phyloP scores from a whole-genome alignment of 2,797 vertebrate genomes.

The Threskiornis aethiopicus region DNA sequence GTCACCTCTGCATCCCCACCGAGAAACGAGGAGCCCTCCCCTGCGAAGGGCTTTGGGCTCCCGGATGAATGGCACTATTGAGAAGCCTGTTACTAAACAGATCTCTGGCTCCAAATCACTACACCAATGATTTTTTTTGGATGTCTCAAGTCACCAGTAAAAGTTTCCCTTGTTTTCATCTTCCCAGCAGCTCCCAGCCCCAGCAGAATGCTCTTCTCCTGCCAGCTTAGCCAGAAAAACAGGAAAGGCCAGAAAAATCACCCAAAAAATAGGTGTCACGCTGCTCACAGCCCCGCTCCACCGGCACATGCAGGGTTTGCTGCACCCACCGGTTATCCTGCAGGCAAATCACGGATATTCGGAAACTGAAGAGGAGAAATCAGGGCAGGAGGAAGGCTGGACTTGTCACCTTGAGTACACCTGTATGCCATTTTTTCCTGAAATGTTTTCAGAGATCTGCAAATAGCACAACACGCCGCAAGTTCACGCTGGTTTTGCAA shows the following conservation, averaged over 20 bases:
- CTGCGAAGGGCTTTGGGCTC: background rate
- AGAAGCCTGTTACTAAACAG: background rate
- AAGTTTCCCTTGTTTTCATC: constrained; percentile 54
- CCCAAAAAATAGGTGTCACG: background rate
- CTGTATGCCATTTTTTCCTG: background rate
- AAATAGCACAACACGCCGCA: background rate
- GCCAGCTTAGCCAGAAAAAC: constrained; percentile 21
- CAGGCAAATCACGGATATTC: fast-evolving
- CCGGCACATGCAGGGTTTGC: fast-evolving
- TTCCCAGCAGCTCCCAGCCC: background rate
- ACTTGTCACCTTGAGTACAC: background rate
- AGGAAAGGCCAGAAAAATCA: constrained; percentile 31
- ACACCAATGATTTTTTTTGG: constrained; percentile 26
- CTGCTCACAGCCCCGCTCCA: background rate
- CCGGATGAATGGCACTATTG: background rate
- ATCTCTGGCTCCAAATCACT: background rate
- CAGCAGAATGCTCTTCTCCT: background rate
- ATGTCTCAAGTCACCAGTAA: background rate
- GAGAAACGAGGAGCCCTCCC: background rate
- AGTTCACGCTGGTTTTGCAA: background rate
- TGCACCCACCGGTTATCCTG: background rate
- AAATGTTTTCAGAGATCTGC: background rate
- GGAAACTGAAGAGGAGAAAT: background rate
- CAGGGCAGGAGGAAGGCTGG: background rate
- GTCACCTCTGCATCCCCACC: background rate